Conservation (phyloP, 2,888 invertebrate species). For the Cecidostiba fungosa region DNA sequence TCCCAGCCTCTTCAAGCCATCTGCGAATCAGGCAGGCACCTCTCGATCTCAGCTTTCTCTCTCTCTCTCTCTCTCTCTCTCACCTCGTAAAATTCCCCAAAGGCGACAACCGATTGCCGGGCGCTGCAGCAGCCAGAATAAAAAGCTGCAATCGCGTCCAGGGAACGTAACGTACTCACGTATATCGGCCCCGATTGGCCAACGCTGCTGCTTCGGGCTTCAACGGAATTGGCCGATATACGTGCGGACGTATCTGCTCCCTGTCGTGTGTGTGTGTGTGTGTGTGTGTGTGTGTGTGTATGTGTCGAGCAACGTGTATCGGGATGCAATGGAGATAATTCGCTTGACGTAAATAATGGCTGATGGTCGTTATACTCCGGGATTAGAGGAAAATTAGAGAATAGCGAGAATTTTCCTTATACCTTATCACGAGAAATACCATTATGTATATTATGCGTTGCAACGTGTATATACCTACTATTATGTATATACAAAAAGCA, state of each 20-base stretch:
- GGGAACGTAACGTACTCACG: constrained; percentile 7
- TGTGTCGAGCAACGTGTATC: background rate
- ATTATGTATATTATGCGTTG: too few relatives aligned
- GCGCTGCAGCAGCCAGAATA: background rate
- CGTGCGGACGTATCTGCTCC: background rate
- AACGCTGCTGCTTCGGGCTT: background rate
- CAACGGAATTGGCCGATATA: constrained; percentile 11
- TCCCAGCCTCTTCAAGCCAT: background rate
- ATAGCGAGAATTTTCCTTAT: too few relatives aligned
- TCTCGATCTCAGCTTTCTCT: background rate
- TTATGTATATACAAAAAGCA: too few relatives aligned
- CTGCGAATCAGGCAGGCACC: background rate
- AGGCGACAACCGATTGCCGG: constrained; percentile 20
- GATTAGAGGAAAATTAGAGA: background rate
- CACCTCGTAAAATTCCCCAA: constrained; percentile 9
- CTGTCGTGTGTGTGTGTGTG: background rate
- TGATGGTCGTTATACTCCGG: background rate
- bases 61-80: background rate
- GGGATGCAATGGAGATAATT: background rate
- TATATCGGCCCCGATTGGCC: background rate
- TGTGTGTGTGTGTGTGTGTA: background rate
- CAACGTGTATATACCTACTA: too few relatives aligned
- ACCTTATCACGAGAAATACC: too few relatives aligned
- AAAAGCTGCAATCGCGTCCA: constrained; percentile 8
- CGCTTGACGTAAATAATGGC: background rate